Base-by-base conservation (phyloP, 2,797 vertebrate genomes). In the Falco berigora region DNA sequence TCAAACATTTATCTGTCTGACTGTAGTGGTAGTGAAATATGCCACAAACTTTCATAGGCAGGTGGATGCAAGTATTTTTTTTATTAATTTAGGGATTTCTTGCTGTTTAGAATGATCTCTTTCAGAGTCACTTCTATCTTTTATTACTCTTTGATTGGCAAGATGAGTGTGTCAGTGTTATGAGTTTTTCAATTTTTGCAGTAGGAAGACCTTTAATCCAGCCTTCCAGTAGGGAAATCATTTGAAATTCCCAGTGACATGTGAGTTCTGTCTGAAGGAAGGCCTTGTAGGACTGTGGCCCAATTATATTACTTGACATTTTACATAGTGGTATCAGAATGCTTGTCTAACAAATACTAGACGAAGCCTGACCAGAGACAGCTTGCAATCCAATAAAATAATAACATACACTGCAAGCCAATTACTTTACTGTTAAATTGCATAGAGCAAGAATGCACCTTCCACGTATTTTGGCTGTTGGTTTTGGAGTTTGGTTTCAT, bases 221-320 rank as follows among this genome's bases (percentile, higher is more conserved):
- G 56, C 87, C 52, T 87, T 96, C 79, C 91, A 94, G 76, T 59
- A 92, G 93, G 92, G 93, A 94, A 97, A 95, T 96, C 96, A 84
- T 86, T 87, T 62, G 80, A 94, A 96, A 95, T 93, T 96, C 91
- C 94, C 91, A 67, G 44, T 92, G 95, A 96, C 74, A 77, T 86
- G 67, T 53, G 86, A 96, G 64, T 67, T 95, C 46, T 92, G 71
- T 90, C 85, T 94, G 79, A 94, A 92, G 66, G 88, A 94, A 95
- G 84, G 47, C 61, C 76, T 93, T 80, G 73, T 91, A 97, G 69
- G 73, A 92, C 56, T 87, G 76, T 18, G 17, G 61, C 88, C 92
- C 96, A 96, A 92, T 97, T 96, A 93, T 74, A 92, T 92, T 90
- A 86, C 79, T 96, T 95, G 94, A 96, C 93, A 96, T 95, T 96